A percentile compares a stretch with the other conserved stretches of the same genome.
Evolutionary conservation across 2,888 invertebrate genomes (phyloP).

Genomic region (Aelia acuminata): DNA sequence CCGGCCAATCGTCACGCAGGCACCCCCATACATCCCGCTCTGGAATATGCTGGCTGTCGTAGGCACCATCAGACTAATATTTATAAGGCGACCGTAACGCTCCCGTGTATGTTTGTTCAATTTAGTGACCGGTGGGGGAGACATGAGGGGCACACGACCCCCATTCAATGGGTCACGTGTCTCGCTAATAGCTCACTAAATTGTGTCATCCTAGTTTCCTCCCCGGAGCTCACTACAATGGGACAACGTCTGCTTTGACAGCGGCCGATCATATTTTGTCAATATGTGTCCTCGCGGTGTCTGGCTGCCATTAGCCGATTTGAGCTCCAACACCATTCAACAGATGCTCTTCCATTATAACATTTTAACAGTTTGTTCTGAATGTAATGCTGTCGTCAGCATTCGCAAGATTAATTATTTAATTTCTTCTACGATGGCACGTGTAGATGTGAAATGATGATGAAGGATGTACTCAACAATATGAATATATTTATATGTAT

Average conservation of each 20-base stretch:
- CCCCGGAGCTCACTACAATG: constrained; percentile 8
- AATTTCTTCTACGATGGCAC: neutral
- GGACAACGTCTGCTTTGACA: constrained; percentile 23
- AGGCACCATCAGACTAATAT: constrained; percentile 24
- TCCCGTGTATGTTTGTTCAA: constrained; percentile 42
- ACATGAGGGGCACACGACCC: constrained; percentile 43
- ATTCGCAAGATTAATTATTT: neutral
- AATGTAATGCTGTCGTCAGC: neutral
- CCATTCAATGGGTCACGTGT: constrained; percentile 41
- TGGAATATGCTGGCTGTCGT: constrained; percentile 8
- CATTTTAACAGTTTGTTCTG: constrained; percentile 1
- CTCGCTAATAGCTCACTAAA: constrained; percentile 45
- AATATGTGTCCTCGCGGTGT: constrained; percentile 34
- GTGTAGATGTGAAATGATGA: neutral
- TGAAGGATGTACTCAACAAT: neutral
- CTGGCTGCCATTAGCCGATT: constrained; percentile 6
- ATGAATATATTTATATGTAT: neutral
- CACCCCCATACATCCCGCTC: neutral
- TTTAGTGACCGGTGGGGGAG: constrained; percentile 16
- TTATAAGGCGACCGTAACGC: constrained; percentile 28
- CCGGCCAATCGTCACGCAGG: constrained; percentile 8
- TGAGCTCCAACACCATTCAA: neutral
- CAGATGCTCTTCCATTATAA: constrained; percentile 18
- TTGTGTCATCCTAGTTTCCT: constrained; percentile 43
- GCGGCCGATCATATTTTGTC: constrained; percentile 43